These are phyloP conservation scores for Cheirogaleus medius DNA, from an alignment of 2,113 vertebrate species.

Conservation along the genomic window DNA sequence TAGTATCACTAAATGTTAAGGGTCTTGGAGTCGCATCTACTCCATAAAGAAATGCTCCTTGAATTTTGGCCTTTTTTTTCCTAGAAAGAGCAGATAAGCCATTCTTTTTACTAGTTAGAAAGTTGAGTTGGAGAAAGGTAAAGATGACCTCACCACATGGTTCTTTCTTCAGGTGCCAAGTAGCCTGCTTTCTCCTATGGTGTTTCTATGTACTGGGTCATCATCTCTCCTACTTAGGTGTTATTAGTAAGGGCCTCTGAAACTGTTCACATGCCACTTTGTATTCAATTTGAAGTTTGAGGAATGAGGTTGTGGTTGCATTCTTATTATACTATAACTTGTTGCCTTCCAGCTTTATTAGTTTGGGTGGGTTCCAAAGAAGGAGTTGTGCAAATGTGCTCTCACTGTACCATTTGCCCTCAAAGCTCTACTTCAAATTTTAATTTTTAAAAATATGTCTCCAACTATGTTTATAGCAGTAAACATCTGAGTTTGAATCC, in stretches of 20 bases:
- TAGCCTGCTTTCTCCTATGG: not conserved
- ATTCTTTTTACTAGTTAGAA: not conserved
- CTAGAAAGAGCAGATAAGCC: not conserved
- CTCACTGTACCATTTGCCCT: not conserved
- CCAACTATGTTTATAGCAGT: not conserved
- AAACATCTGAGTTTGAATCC: not conserved
- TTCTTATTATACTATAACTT: not conserved
- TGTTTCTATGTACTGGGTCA: not conserved
- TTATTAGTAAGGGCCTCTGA: not conserved
- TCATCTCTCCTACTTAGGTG: not conserved
- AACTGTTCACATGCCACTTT: not conserved
- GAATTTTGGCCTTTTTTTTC: not conserved
- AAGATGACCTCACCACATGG: not conserved
- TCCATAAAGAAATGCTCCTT: not conserved
- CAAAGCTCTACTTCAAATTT: not conserved
- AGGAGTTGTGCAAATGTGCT: not conserved
- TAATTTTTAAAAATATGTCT: not conserved
- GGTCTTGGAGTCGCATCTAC: not conserved
- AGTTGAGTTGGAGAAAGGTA: not conserved
- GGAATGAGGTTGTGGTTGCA: not conserved
- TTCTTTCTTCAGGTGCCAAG: not conserved
- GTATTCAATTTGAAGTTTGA: not conserved
- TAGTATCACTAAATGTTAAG: not conserved
- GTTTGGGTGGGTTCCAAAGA: not conserved
- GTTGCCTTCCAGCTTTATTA: not conserved